Percentiles rank a stretch among this genome's conserved stretches.
Conservation (phyloP, 1,140 invertebrate genomes). For the Diabrotica undecimpunctata region DNA sequence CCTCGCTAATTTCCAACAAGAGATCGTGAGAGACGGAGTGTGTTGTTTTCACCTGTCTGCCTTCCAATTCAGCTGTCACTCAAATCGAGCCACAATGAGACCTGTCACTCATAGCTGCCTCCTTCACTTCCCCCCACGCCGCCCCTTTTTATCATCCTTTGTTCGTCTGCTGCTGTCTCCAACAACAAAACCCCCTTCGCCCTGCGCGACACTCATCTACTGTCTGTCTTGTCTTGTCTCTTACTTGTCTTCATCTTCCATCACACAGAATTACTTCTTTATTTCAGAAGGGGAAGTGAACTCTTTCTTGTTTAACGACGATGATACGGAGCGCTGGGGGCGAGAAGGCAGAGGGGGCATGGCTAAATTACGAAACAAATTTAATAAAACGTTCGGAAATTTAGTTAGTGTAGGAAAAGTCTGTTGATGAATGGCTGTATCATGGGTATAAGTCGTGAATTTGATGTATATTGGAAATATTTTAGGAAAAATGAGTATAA, state of each 20-base stretch:
- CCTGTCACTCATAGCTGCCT: slow-evolving; percentile 30
- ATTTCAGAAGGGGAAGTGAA: not conserved
- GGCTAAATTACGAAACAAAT: no score
- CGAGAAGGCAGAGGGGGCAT: no score
- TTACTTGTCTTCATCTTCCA: not conserved
- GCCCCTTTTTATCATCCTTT: slow-evolving; percentile 21
- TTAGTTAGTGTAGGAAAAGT: no score
- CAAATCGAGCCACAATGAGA: slow-evolving; percentile 32
- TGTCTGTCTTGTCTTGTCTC: slow-evolving; percentile 7
- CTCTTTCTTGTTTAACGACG: not conserved
- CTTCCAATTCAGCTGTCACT: slow-evolving; percentile 29
- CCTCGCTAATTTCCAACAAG: slow-evolving; percentile 8
- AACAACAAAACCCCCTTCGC: slow-evolving; percentile 19
- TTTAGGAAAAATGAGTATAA: no score
- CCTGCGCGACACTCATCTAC: slow-evolving; percentile 5
- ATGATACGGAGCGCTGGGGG: not conserved
- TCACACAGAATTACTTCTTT: not conserved
- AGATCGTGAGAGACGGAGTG: slow-evolving; percentile 4
- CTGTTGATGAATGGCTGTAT: no score
- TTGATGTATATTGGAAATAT: no score
- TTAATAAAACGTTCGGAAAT: no score
- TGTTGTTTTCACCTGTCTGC: slow-evolving; percentile 20
- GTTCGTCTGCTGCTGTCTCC: slow-evolving; percentile 29
- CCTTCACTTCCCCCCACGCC: slow-evolving; percentile 12
- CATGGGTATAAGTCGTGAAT: no score